Evolutionary conservation across 2,113 vertebrate genomes (phyloP), one percentile per base, ranked within the genome.

Genomic region (Oncorhynchus clarkii): DNA sequence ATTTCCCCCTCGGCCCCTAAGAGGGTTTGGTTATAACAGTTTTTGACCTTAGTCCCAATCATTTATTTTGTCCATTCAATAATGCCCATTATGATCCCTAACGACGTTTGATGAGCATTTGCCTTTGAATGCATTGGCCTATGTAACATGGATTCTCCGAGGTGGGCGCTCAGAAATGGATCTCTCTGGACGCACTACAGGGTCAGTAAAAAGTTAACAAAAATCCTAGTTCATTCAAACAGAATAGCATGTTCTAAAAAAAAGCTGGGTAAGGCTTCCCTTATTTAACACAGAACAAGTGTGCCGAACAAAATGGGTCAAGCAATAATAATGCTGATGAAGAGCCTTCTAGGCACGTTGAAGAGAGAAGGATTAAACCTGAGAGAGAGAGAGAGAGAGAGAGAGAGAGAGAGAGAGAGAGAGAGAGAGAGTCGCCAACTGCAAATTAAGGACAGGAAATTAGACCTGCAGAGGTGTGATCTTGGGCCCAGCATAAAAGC

Each of bases 391-490:
- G 64, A 66, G 57, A 74, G 71, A 70, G 22, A 31, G 8, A 59
- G 16, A 34, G 26, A 34, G 54, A 51, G 12, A 34, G 26, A 34
- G 57, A 74, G 71, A 70, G 22, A 26, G 8, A 49, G 8, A 72
- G 24, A 64, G 34, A 26, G 78, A 83, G 72, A 71, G 80, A 82
- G 71, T 76, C 78, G 85, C 89, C 89, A 90, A 87, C 69, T 84
- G 86, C 78, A 85, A 90, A 86, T 51, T 86, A 79, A 80, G 78
- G 82, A 82, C 87, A 85, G 85, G 85, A 84, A 86, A 85, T 2
- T 39, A 75, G 84, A 89, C 88, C 88, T 45, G 89, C 69, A 72
- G 89, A 93, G 89, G 89, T 90, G 90, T 85, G 86, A 92, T 89
- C 86, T 60, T 60, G 88, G 87, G 88, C 88, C 39, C 86, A 48